A percentile compares a stretch with the other conserved stretches of the same genome.
Conservation (phyloP, 2,797 vertebrate species). For the Chelidonichthys spinosus region DNA sequence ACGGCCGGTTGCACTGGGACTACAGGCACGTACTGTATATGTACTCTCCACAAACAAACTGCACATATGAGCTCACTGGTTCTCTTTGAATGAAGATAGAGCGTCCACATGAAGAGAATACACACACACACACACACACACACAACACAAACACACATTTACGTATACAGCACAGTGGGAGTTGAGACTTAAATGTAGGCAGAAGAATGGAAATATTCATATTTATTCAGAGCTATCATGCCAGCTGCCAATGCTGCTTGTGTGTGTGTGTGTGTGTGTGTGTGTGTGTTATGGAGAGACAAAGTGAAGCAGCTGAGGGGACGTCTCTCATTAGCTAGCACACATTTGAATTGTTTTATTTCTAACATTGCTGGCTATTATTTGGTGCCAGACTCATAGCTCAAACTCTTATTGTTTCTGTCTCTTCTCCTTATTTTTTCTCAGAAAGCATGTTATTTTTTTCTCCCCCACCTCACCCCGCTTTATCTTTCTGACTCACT, state of each 20-base stretch:
- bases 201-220: slow-evolving; percentile 20
- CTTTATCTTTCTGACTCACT: slow-evolving; percentile 45
- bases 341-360: slow-evolving; percentile 28
- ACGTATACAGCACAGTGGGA: neutral
- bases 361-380: slow-evolving; percentile 5
- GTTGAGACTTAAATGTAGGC: neutral
- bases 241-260: neutral
- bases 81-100: slow-evolving; percentile 2
- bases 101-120: neutral
- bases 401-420: slow-evolving; percentile 12
- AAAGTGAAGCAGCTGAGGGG: slow-evolving; percentile 14
- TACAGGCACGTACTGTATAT: slow-evolving; percentile 17
- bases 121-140: neutral
- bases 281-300: slow-evolving; percentile 9
- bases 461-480: neutral
- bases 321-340: slow-evolving; percentile 25
- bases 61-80: neutral
- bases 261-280: slow-evolving; percentile 5
- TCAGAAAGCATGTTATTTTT: slow-evolving; percentile 23
- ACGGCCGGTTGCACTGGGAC: slow-evolving; percentile 48
- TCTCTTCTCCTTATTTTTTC: slow-evolving; percentile 22
- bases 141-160: neutral
- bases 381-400: slow-evolving; percentile 6
- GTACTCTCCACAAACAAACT: neutral
- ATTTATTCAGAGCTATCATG: slow-evolving; percentile 8